Conservation (phyloP, 2,113 vertebrate species). For the Meriones unguiculatus region DNA sequence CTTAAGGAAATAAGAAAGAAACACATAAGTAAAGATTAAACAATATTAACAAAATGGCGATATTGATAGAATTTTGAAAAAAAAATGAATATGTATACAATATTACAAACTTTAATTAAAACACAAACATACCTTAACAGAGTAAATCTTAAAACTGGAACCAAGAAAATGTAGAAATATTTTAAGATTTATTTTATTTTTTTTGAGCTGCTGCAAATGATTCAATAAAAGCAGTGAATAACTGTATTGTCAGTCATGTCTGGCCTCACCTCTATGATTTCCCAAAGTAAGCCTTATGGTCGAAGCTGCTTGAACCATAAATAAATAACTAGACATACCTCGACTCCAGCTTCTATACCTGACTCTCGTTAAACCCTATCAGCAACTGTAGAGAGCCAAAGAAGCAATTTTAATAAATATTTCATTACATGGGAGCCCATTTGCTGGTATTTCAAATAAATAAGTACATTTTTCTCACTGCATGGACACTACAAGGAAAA, state of each 20-base stretch:
- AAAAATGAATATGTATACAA: not conserved
- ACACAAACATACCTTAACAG: constrained; percentile 48
- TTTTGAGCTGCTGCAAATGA: constrained; percentile 69
- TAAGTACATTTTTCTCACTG: constrained; percentile 73
- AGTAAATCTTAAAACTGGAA: constrained; percentile 33
- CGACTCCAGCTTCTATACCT: constrained; percentile 60
- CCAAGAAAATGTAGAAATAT: constrained; percentile 55
- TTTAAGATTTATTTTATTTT: constrained; percentile 65
- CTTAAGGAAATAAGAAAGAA: constrained; percentile 32
- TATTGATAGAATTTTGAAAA: not conserved
- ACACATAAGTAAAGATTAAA: not conserved
- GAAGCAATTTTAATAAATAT: constrained; percentile 83
- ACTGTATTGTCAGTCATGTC: constrained; percentile 69
- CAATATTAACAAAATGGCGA: not conserved
- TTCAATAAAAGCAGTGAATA: constrained; percentile 74
- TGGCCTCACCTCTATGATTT: constrained; percentile 72
- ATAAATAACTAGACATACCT: constrained; percentile 80
- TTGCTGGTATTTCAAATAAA: constrained; percentile 80
- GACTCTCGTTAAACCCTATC: constrained; percentile 76
- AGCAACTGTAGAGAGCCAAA: constrained; percentile 69
- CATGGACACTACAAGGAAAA: constrained; percentile 61
- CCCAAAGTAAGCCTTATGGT: constrained; percentile 75
- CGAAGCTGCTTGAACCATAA: constrained; percentile 77
- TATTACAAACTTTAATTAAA: constrained; percentile 55
- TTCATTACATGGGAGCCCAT: constrained; percentile 75